These are phyloP conservation scores for Tachysurus vachellii DNA, from an alignment of 2,113 vertebrate genomes.

Conservation along the genomic window DNA sequence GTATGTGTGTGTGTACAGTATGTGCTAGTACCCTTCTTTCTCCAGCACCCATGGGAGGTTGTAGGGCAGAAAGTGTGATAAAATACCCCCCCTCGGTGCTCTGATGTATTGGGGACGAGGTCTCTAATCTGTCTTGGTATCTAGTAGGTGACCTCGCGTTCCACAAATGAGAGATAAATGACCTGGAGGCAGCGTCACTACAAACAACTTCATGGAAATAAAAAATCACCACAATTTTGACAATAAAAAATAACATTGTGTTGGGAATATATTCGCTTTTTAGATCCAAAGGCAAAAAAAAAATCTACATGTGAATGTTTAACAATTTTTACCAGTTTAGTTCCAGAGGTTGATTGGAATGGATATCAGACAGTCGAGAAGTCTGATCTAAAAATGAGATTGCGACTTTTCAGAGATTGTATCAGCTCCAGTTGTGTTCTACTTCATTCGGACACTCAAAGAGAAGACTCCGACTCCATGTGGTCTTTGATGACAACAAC, in stretches of 20 bases:
- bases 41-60: background rate
- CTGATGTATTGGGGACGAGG: constrained; percentile 50
- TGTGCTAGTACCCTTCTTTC: background rate
- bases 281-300: background rate
- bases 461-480: no score
- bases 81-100: constrained; percentile 48
- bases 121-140: constrained; percentile 50
- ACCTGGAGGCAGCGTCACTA: background rate
- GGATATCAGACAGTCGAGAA: no score
- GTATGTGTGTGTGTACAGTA: background rate
- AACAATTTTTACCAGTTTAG: no score
- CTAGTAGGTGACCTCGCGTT: constrained; percentile 38
- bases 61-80: constrained; percentile 42
- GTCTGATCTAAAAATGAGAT: no score
- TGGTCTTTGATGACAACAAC: no score
- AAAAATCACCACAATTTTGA: background rate
- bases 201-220: constrained; percentile 2
- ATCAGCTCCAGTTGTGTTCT: no score
- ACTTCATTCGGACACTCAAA: no score
- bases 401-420: no score
- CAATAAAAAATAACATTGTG: background rate
- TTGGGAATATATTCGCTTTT: background rate
- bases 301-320: background rate
- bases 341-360: no score
- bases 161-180: constrained; percentile 33